Conservation (phyloP, 2,888 invertebrate species). For the Drosophila quinaria region DNA sequence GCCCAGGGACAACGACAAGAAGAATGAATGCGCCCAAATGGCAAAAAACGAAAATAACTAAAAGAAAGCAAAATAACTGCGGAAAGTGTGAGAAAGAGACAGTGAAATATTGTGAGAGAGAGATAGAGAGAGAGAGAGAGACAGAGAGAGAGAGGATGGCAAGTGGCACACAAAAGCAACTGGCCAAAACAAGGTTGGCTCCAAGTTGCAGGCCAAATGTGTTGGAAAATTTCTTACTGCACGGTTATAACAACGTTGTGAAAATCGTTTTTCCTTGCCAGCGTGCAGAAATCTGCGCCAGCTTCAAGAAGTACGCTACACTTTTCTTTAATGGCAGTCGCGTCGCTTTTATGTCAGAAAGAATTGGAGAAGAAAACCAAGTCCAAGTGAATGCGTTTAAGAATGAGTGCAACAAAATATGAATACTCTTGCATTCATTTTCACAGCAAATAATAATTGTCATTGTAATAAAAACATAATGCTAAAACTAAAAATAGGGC, state of each 20-base stretch:
- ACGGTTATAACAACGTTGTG: slow-evolving; percentile 68
- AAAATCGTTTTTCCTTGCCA: slow-evolving; percentile 45
- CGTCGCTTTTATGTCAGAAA: slow-evolving; percentile 76
- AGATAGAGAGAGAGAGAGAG: neutral
- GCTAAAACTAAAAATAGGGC: neutral
- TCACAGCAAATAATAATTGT: neutral
- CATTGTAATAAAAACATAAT: neutral
- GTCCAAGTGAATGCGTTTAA: neutral
- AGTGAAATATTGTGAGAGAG: neutral
- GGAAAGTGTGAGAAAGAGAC: slow-evolving; percentile 18
- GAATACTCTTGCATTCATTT: slow-evolving; percentile 1
- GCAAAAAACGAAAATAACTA: slow-evolving; percentile 24
- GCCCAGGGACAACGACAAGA: slow-evolving; percentile 69
- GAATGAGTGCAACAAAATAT: neutral
- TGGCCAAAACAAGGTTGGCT: slow-evolving; percentile 71
- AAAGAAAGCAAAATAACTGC: slow-evolving; percentile 28
- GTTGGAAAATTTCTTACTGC: slow-evolving; percentile 77
- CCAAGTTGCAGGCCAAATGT: slow-evolving; percentile 72
- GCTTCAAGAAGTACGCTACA: slow-evolving; percentile 70
- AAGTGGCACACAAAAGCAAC: slow-evolving; percentile 43
- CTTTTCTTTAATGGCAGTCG: slow-evolving; percentile 76
- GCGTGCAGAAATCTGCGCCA: slow-evolving; percentile 48
- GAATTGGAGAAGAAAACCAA: slow-evolving; percentile 2
- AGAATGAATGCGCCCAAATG: slow-evolving; percentile 47
- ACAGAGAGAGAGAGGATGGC: neutral